Percentiles rank a stretch among this genome's conserved stretches.
Conservation (phyloP, 2,888 invertebrate genomes). For the Phyllotreta striolata region DNA sequence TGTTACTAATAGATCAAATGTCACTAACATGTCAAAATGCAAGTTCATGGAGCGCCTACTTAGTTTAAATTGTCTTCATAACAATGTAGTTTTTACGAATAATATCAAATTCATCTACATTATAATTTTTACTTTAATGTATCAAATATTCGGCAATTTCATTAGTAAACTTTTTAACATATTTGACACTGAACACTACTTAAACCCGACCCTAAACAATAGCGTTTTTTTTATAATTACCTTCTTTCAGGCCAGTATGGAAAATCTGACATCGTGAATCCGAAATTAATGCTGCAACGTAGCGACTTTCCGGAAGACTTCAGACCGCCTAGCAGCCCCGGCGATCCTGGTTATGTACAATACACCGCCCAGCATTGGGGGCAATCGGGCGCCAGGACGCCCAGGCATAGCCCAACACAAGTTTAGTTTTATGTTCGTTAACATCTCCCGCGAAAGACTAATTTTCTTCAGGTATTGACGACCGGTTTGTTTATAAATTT, state of each 20-base stretch:
- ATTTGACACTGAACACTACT: background rate
- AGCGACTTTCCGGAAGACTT: constrained; percentile 61
- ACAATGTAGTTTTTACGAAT: too few relatives aligned
- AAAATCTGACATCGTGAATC: constrained; percentile 60
- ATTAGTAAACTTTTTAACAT: too few relatives aligned
- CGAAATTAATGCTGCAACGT: constrained; percentile 53
- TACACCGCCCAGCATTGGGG: constrained; percentile 77
- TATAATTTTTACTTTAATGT: too few relatives aligned
- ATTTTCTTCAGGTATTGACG: background rate
- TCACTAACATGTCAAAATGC: too few relatives aligned
- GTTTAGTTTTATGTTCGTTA: constrained; percentile 42
- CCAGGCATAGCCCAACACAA: constrained; percentile 57
- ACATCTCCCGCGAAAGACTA: background rate
- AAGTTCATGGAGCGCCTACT: too few relatives aligned
- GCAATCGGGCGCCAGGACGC: constrained; percentile 62
- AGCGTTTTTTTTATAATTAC: constrained; percentile 6
- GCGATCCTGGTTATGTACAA: constrained; percentile 77
- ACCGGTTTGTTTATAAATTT: background rate
- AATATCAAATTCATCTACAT: too few relatives aligned
- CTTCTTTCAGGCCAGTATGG: constrained; percentile 62
- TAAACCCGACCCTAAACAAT: constrained; percentile 4
- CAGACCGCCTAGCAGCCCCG: constrained; percentile 71
- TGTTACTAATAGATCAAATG: too few relatives aligned
- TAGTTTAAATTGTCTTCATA: too few relatives aligned
- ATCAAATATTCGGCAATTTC: too few relatives aligned